Evolutionary conservation across 2,113 vertebrate genomes (phyloP).

Genomic region (Cariama cristata): DNA sequence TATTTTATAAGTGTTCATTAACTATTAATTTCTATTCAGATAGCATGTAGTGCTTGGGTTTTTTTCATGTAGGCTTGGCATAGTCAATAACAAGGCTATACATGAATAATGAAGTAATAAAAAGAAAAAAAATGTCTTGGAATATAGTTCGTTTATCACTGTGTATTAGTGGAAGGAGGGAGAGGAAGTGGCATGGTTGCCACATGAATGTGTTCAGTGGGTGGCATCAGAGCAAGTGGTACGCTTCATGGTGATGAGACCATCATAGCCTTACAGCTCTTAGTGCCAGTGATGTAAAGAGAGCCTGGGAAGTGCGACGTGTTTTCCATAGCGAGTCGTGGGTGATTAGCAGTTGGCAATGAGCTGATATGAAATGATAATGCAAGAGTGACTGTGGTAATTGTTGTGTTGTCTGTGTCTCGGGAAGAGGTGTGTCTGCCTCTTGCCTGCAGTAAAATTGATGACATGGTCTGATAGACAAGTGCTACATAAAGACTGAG

Average conservation of each 20-base stretch:
- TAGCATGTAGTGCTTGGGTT: not conserved
- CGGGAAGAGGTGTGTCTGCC: conserved; percentile 78
- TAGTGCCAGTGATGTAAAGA: not conserved
- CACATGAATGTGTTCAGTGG: not conserved
- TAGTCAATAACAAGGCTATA: not conserved
- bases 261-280: not conserved
- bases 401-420: conserved; percentile 78
- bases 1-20: not conserved
- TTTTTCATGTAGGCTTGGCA: not conserved
- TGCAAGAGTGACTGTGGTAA: conserved; percentile 70
- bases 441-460: conserved; percentile 80
- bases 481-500: conserved; percentile 75
- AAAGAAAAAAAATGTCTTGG: not conserved
- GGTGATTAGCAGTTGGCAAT: conserved; percentile 67
- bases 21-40: not conserved
- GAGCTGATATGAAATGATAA: conserved; percentile 66
- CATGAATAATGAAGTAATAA: not conserved
- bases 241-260: not conserved
- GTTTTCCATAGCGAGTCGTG: not conserved
- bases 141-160: not conserved
- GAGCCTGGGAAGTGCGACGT: not conserved
- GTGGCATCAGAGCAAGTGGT: not conserved
- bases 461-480: conserved; percentile 82
- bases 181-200: not conserved
- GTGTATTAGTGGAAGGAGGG: not conserved